Evolutionary conservation across 1,140 invertebrate species (phyloP), one percentile per base, ranked within the genome.

Genomic region (Heliconius melpomene): DNA sequence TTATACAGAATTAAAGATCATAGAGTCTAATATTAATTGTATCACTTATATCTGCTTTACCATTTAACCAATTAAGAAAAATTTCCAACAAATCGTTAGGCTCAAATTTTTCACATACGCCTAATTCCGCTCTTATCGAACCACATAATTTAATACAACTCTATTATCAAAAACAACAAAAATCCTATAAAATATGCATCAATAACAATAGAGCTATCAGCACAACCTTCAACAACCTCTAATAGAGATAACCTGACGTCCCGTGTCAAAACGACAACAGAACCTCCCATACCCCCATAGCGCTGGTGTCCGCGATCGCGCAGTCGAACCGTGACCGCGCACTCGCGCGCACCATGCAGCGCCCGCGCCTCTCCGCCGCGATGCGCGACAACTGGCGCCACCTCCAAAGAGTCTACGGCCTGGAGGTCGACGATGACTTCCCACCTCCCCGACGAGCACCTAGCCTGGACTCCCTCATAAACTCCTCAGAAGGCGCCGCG

Each of bases 401-500:
- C 50, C 85, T 94, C 38, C 93, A 93, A 78, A 89, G 90, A 73
- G 83, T 93, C 13, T 94, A 95, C 91, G 88, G 95, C 73, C 95
- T 96, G 9, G 95, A 95, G 26, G 90, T 94, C 78, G 94, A 94
- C 18, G 95, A 95, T 40, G 94, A 95, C 72, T 89, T 82, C 79
- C 74, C 82, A 8, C 90, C 90, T 29, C 86, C 91, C 7, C 89
- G 91, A 72, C 85, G 95, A n/a, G 95, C 95, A 18, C 95, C 96
- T 40, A 96, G 96, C 2, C 86, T 96, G 13, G 96, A 96, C 88
- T 96, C 96, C 40, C 92, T 96, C 7, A 96, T 96, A 60, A 96
- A 96, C 88, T 96, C 96, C 18, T 96, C 96, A 0, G 95, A 95
- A 72, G 92, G 91, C 20, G 95, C 95, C 73, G 93, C 93, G 7